Percentiles rank a stretch among this genome's conserved stretches.
Conservation (phyloP, 1,140 invertebrate species). For the Papilio helenus region DNA sequence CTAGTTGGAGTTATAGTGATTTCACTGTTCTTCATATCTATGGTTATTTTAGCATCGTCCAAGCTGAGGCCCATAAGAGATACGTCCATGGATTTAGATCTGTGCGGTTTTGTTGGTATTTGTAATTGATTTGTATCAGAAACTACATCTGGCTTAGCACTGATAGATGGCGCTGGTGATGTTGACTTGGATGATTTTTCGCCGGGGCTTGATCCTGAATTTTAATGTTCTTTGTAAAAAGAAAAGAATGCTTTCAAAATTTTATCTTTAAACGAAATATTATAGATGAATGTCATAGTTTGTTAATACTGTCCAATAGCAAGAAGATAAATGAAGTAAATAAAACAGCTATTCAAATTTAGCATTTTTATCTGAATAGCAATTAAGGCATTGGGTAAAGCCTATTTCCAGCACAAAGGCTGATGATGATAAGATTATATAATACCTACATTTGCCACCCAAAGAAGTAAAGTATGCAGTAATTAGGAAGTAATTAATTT, state of each 20-base stretch:
- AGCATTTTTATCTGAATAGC: not conserved
- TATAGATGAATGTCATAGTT: not conserved
- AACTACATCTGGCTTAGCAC: slow-evolving; percentile 61
- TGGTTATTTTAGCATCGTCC: slow-evolving; percentile 72
- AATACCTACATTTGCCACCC: not conserved
- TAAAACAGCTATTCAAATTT: not conserved
- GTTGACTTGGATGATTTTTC: slow-evolving; percentile 73
- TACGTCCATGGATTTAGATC: slow-evolving; percentile 77
- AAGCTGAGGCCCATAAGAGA: slow-evolving; percentile 68
- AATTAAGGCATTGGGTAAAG: too few relatives aligned
- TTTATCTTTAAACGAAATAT: not conserved
- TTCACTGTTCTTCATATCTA: slow-evolving; percentile 74
- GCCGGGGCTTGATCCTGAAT: slow-evolving; percentile 76
- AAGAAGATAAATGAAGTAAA: not conserved
- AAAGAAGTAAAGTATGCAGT: not conserved
- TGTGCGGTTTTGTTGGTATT: slow-evolving; percentile 69
- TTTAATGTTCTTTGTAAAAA: slow-evolving; percentile 51
- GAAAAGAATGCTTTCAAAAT: slow-evolving; percentile 40
- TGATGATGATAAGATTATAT: too few relatives aligned
- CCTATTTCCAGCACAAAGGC: too few relatives aligned
- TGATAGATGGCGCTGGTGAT: slow-evolving; percentile 70
- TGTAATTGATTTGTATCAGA: slow-evolving; percentile 68
- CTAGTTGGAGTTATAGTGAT: slow-evolving; percentile 73
- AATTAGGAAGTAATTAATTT: not conserved
- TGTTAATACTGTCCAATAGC: not conserved